Conservation (phyloP, 2,113 vertebrate species). For the Columbina picui region DNA sequence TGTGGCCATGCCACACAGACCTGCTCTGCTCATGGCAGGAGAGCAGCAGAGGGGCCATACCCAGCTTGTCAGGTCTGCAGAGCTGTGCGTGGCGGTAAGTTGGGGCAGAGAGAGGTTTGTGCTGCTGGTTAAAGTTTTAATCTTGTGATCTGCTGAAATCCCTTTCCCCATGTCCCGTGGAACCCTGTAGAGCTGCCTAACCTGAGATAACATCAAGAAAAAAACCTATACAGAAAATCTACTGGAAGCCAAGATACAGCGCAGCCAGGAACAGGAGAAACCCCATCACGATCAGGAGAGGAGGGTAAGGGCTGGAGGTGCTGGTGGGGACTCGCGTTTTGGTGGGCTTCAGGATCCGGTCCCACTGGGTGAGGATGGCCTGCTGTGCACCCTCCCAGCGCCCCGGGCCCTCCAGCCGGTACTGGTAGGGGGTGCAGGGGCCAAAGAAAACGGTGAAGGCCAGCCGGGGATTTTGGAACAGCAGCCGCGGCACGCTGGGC, state of each 20-base stretch:
- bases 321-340: conserved; percentile 70
- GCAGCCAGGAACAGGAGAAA: conserved; percentile 68
- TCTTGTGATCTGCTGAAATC: background rate
- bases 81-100: background rate
- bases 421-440: conserved; percentile 85
- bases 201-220: background rate
- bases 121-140: background rate
- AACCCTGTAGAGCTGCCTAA: background rate
- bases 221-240: background rate
- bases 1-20: rapidly evolving
- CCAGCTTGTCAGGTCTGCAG: background rate
- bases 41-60: background rate
- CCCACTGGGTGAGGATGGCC: conserved; percentile 87
- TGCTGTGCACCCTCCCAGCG: conserved; percentile 84
- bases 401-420: conserved; percentile 81
- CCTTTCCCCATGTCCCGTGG: rapidly evolving
- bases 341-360: conserved; percentile 74
- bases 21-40: background rate
- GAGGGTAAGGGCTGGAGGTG: background rate
- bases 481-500: conserved; percentile 73
- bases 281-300: conserved; percentile 18
- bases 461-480: conserved; percentile 82
- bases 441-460: conserved; percentile 78
- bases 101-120: background rate
- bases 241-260: conserved; percentile 55